A percentile compares a stretch with the other conserved stretches of the same genome.
phyloP scores from a whole-genome alignment of 2,888 invertebrate genomes.

The Proisotoma minuta region DNA sequence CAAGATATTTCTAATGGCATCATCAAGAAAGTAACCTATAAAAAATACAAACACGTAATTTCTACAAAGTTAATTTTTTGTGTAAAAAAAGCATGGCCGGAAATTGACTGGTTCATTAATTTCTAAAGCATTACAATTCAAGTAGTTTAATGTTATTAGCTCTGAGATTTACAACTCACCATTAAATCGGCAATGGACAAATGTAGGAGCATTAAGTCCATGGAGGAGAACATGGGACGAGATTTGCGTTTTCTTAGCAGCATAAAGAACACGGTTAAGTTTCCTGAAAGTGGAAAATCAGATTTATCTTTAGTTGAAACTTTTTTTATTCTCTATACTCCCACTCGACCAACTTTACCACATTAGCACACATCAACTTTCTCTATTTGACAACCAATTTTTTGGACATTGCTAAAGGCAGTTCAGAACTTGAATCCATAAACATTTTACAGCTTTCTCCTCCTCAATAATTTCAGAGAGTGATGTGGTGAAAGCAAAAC shows the following conservation, averaged over 20 bases:
- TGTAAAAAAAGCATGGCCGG: background rate
- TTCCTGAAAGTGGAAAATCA: conserved; percentile 49
- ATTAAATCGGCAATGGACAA: conserved; percentile 49
- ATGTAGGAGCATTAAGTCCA: conserved; percentile 49
- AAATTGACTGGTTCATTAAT: background rate
- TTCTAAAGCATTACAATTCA: background rate
- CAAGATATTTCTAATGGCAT: conserved; percentile 60
- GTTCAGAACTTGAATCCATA: no score
- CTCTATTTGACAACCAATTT: no score
- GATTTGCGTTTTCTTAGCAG: conserved; percentile 51
- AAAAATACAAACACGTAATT: conserved; percentile 41
- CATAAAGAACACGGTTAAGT: conserved; percentile 52
- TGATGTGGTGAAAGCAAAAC: no score
- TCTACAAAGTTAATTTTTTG: background rate
- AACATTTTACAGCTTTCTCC: no score
- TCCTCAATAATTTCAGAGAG: no score
- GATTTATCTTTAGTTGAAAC: no score
- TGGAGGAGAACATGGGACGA: conserved; percentile 40
- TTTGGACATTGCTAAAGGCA: no score
- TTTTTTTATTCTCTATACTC: no score
- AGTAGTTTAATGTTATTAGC: background rate
- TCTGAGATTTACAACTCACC: conserved; percentile 50
- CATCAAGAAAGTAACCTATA: conserved; percentile 49
- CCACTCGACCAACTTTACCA: no score
- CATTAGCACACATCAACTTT: no score